Evolutionary conservation across 2,113 vertebrate genomes (phyloP).

Genomic region (Cairina moschata): DNA sequence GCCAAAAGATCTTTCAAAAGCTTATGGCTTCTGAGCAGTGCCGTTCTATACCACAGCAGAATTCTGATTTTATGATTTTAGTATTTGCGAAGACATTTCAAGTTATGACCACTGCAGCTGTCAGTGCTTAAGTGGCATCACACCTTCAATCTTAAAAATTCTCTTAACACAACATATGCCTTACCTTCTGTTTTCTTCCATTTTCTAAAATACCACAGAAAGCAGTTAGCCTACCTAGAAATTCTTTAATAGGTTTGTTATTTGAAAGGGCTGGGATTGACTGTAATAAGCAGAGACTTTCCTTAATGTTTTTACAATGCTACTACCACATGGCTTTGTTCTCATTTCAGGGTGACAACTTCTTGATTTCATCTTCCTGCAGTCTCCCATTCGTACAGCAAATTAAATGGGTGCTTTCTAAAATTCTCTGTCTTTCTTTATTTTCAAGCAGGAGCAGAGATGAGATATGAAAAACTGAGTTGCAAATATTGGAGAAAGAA

Average conservation of each 20-base stretch:
- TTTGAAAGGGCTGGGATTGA: conserved; percentile 7
- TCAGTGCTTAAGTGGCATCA: conserved; percentile 57
- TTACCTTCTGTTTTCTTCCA: conserved; percentile 65
- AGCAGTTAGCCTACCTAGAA: conserved; percentile 29
- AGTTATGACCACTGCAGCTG: conserved; percentile 60
- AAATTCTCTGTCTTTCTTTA: not conserved
- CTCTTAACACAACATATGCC: conserved; percentile 56
- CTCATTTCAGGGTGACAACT: not conserved
- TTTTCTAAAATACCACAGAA: conserved; percentile 54
- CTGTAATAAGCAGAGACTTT: conserved; percentile 4
- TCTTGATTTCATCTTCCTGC: not conserved
- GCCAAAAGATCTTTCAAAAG: conserved; percentile 10
- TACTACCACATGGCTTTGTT: conserved; percentile 4
- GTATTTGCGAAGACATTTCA: conserved; percentile 26
- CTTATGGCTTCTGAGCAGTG: not conserved
- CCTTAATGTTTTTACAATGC: conserved; percentile 27
- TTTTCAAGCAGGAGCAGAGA: not conserved
- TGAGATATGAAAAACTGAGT: not conserved
- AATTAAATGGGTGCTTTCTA: not conserved
- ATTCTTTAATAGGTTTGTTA: conserved; percentile 21
- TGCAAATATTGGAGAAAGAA: not conserved
- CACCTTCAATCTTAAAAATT: conserved; percentile 47
- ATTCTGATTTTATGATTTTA: conserved; percentile 26
- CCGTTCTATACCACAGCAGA: not conserved
- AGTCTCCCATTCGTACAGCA: not conserved